Evolutionary conservation across 2,888 invertebrate species (phyloP).

Genomic region (Drosophila paranaensis): DNA sequence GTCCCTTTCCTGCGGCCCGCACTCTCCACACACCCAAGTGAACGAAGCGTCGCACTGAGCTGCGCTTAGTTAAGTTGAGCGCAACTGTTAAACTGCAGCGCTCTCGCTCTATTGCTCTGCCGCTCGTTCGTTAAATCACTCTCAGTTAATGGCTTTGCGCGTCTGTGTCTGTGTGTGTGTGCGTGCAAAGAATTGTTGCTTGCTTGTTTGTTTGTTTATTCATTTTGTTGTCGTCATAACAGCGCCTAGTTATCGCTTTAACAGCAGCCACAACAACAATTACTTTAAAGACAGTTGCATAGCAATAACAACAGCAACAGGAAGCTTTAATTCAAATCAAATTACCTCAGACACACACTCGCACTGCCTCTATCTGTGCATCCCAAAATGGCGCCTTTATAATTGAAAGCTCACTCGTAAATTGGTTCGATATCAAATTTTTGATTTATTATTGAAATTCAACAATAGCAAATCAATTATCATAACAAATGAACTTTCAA

Average conservation of each 20-base stretch:
- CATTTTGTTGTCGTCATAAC: slow-evolving; percentile 71
- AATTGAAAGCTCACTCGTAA: slow-evolving; percentile 20
- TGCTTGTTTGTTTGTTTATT: slow-evolving; percentile 48
- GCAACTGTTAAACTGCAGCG: slow-evolving; percentile 53
- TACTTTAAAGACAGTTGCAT: slow-evolving; percentile 34
- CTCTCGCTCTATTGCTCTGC: slow-evolving; percentile 15
- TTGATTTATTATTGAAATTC: slow-evolving; percentile 39
- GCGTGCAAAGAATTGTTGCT: slow-evolving; percentile 74
- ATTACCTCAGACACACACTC: slow-evolving; percentile 28
- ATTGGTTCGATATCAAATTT: slow-evolving; percentile 26
- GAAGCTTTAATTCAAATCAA: slow-evolving; percentile 71
- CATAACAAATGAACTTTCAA: slow-evolving; percentile 39
- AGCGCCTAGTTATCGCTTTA: slow-evolving; percentile 68
- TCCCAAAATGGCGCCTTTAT: slow-evolving; percentile 19
- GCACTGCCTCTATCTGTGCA: background rate
- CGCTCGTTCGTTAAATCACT: slow-evolving; percentile 26
- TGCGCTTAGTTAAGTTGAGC: slow-evolving; percentile 66
- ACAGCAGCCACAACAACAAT: slow-evolving; percentile 40
- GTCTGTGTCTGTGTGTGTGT: slow-evolving; percentile 9
- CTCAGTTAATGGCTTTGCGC: slow-evolving; percentile 36
- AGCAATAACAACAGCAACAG: slow-evolving; percentile 52
- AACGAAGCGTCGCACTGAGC: slow-evolving; percentile 42
- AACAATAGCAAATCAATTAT: slow-evolving; percentile 52
- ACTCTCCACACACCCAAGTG: background rate
- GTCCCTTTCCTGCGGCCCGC: slow-evolving; percentile 1